A percentile compares a stretch with the other conserved stretches of the same genome.
Evolutionary conservation across 2,888 invertebrate species (phyloP).

Genomic region (Linnaemya tessellans): DNA sequence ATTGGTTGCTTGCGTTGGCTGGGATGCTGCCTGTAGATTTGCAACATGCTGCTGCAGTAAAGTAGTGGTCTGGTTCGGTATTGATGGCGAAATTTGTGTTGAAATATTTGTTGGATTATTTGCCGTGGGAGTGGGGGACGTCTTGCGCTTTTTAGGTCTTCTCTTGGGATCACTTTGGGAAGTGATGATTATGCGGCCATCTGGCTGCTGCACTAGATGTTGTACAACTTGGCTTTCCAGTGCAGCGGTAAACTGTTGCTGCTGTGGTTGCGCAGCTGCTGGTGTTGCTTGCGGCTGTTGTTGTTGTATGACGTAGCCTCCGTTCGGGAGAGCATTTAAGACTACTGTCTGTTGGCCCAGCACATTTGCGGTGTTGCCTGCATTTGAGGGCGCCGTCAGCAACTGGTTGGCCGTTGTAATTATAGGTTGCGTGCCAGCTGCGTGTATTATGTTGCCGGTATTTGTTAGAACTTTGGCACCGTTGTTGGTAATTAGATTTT

Average conservation of each 20-base stretch:
- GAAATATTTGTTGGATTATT: constrained; percentile 78
- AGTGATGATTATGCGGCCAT: constrained; percentile 84
- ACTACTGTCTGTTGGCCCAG: constrained; percentile 89
- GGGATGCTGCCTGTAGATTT: constrained; percentile 74
- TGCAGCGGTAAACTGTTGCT: constrained; percentile 87
- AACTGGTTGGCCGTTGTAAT: constrained; percentile 73
- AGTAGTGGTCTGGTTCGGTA: constrained; percentile 79
- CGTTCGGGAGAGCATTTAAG: constrained; percentile 90
- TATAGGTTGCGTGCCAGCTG: constrained; percentile 73
- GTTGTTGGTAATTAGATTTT: constrained; percentile 76
- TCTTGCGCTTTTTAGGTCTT: constrained; percentile 90
- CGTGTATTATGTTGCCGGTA: constrained; percentile 76
- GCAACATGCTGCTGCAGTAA: constrained; percentile 74
- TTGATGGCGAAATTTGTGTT: constrained; percentile 82
- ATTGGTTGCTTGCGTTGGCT: constrained; percentile 79
- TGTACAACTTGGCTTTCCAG: constrained; percentile 89
- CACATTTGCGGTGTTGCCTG: constrained; percentile 81
- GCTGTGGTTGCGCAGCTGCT: constrained; percentile 82
- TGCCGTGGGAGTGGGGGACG: constrained; percentile 79
- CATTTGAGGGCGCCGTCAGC: constrained; percentile 75
- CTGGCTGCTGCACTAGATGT: constrained; percentile 84
- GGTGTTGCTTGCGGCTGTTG: constrained; percentile 72
- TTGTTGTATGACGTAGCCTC: constrained; percentile 89
- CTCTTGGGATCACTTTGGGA: constrained; percentile 88
- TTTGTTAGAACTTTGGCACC: constrained; percentile 76